Base-by-base conservation (phyloP, 2,113 vertebrate genomes). In the Menidia beryllina region DNA sequence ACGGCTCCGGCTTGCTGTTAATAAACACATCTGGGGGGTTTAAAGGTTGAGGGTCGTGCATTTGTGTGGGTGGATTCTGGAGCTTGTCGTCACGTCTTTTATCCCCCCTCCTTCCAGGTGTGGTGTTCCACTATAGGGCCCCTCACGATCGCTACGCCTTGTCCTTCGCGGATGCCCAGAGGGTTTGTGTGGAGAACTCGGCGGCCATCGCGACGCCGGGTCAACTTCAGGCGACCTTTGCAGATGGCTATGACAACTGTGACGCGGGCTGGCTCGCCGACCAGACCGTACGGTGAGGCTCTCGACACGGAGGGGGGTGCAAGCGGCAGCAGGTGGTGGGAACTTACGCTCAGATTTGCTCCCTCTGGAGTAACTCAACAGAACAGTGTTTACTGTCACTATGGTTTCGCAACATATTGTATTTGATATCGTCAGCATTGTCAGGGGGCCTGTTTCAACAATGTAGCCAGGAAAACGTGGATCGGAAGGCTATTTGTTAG, bases 201-300 rank as follows among this genome's bases (percentile, higher is more conserved):
- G 97, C 94, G 0, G 53, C 56, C 69, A 94, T 98, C 0, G 96
- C 97, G 0, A 93, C 94, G 0, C 95, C 96, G 0, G 88, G 86
- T 11, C 97, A 98, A 79, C 94, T 99, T 41, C 96, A 96, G 88
- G 95, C 95, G 1, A 95, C 97, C 21, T 98, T 98, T 1, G 96
- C 96, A 53, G 97, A 99, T 0, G 97, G 97, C 61, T 97, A 96
- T 4, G 96, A 98, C 90, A 98, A 99, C 86, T 99, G 97, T 1
- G 97, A 99, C 0, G 97, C 97, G 0, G 97, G 97, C 55, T 98
- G 97, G 97, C 93, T 98, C 14, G 94, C 95, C 0, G 97, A 98
- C 86, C 95, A 91, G 89, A 96, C 94, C 0, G 97, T 98, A 55
- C 89, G 97, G 97, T 98, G 81, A 77, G 57, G 30, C 25, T 62